Evolutionary conservation across 2,888 invertebrate species (phyloP).

Genomic region (Gasteruption jaculator): DNA sequence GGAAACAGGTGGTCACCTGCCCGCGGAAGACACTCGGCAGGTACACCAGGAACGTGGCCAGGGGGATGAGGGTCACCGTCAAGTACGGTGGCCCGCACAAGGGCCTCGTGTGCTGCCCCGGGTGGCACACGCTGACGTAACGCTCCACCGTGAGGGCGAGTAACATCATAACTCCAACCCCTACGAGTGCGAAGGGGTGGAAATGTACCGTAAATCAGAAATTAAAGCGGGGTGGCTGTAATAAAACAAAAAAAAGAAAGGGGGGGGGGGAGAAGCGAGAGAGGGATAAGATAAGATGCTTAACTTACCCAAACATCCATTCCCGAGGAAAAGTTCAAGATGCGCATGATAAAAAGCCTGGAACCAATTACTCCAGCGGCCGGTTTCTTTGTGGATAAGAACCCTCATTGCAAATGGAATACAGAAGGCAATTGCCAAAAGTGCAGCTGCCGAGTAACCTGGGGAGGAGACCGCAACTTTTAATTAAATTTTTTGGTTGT

Average conservation of each 20-base stretch:
- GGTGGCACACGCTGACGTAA: constrained; percentile 72
- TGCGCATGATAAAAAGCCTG: constrained; percentile 69
- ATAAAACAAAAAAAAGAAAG: not conserved
- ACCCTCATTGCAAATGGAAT: constrained; percentile 66
- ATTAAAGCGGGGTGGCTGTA: not conserved
- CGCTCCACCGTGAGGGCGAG: constrained; percentile 70
- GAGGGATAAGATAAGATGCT: constrained; percentile 4
- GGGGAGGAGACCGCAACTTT: constrained; percentile 31
- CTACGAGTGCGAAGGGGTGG: constrained; percentile 36
- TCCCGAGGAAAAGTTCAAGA: constrained; percentile 67
- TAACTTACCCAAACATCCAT: constrained; percentile 62
- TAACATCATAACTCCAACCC: constrained; percentile 74
- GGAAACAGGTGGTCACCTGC: constrained; percentile 57
- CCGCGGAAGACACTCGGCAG: constrained; percentile 66
- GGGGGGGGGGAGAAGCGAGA: no score
- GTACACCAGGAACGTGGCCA: constrained; percentile 65
- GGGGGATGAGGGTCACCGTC: constrained; percentile 62
- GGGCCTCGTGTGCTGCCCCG: constrained; percentile 61
- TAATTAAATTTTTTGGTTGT: constrained; percentile 6
- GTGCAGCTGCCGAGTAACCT: constrained; percentile 75
- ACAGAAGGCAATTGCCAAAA: constrained; percentile 67
- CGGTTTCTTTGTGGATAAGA: constrained; percentile 62
- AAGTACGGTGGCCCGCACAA: constrained; percentile 63
- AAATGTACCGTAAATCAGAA: not conserved
- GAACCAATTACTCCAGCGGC: constrained; percentile 61